Evolutionary conservation across 1,140 invertebrate species (phyloP), one percentile per base, ranked within the genome.

Genomic region (Apis cerana): DNA sequence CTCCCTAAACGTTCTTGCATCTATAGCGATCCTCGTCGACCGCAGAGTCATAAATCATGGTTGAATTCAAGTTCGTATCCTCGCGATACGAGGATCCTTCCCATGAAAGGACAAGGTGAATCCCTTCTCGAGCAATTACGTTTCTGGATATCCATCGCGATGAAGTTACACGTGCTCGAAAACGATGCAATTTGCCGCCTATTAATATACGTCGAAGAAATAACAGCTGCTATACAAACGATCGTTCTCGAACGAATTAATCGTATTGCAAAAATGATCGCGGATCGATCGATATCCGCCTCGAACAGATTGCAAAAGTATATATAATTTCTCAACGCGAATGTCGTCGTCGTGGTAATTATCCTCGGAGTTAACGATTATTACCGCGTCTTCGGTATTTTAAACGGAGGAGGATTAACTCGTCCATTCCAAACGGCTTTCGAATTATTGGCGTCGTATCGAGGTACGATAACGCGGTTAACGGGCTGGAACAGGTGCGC

Each of bases 41-140:
- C 76, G 23, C 86, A 76, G 54, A 67, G 71, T 87, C 86, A 83
- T 88, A 88, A 88, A 88, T 88, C 86, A 88, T 84, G 74, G 82
- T 71, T 75, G 76, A 70, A 80, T 85, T 83, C 80, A 71, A 43
- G 84, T 75, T 68, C 75, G 65, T 65, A 43, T 72, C 79, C 43
- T 15, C n/a, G 80, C 61, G 84, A 33, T 33, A 33, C 33, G 33
- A 33, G 33, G 33, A 87, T 87, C 13, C 84, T 74, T 83, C 56
- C 75, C 70, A 64, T 59, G 84, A 86, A 85, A 83, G 84, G 80
- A 56, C 76, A 77, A 79, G 76, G 67, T 59, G 84, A 87, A 87
- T 86, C 85, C 85, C 80, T 83, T 76, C 65, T 83, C 80, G 64
- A 82, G 80, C 85, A 86, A 87, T 87, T 87, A 88, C 85, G 81